Conservation (phyloP, 2,113 vertebrate genomes). For the Hymenochirus boettgeri region DNA sequence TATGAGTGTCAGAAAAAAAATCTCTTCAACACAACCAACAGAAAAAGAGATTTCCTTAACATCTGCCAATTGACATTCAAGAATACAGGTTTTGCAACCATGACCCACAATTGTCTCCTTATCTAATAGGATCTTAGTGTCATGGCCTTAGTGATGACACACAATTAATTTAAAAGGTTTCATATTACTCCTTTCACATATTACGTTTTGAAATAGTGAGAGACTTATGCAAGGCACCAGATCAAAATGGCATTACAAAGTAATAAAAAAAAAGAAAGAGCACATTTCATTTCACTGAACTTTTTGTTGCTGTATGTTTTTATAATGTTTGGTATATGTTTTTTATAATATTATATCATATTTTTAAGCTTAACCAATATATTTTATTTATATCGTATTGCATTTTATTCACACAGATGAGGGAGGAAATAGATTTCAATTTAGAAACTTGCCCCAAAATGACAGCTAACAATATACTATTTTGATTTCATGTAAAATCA, state of each 20-base stretch:
- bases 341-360: too few species aligned
- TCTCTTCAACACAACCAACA: neutral
- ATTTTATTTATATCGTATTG: too few species aligned
- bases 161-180: constrained; percentile 13
- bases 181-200: constrained; percentile 13
- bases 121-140: constrained; percentile 7
- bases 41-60: constrained; percentile 1
- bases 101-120: neutral
- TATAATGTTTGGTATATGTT: neutral
- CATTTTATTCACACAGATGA: too few species aligned
- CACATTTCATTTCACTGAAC: neutral
- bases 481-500: too few species aligned
- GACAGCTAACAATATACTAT: too few species aligned
- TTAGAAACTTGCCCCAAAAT: too few species aligned
- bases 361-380: too few species aligned
- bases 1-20: neutral
- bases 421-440: too few species aligned
- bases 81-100: constrained; percentile 3
- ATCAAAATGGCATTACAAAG: constrained; percentile 5
- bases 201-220: neutral
- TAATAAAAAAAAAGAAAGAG: constrained; percentile 1
- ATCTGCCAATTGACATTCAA: constrained; percentile 2
- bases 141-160: constrained; percentile 1
- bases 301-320: too few species aligned
- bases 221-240: neutral